Percentiles rank a stretch among this genome's conserved stretches.
These are phyloP conservation scores for Odontophorus gujanensis DNA, from an alignment of 2,113 vertebrate species.

Conservation along the genomic window DNA sequence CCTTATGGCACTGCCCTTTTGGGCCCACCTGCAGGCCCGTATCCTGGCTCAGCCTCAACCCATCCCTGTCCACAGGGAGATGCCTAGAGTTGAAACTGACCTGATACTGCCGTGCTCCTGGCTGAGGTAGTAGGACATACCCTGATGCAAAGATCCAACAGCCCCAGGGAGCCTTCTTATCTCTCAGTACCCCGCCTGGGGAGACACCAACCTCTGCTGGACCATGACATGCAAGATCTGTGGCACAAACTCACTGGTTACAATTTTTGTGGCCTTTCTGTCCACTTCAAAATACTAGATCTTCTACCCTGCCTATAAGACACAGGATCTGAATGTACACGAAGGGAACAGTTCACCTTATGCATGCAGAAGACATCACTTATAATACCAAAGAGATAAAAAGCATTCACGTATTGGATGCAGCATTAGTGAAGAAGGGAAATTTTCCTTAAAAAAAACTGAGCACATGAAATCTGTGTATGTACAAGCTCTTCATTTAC, in stretches of 20 bases:
- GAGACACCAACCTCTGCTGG: rapidly evolving
- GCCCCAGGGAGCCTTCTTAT: background rate
- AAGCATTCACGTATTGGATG: background rate
- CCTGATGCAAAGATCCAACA: background rate
- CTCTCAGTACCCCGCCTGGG: rapidly evolving
- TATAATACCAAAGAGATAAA: background rate
- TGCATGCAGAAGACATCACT: background rate
- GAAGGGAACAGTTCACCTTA: background rate
- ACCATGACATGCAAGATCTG: background rate
- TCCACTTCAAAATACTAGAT: background rate
- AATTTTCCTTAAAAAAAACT: background rate
- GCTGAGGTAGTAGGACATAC: rapidly evolving
- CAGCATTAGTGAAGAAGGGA: background rate
- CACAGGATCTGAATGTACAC: background rate
- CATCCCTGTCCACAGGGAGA: rapidly evolving
- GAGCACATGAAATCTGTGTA: background rate
- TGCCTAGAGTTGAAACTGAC: rapidly evolving
- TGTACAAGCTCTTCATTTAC: background rate
- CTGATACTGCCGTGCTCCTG: background rate
- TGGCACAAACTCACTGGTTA: background rate
- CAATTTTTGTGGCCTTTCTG: background rate
- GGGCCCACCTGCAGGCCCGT: rapidly evolving
- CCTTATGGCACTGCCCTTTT: background rate
- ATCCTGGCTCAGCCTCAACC: rapidly evolving
- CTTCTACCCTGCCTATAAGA: background rate